phyloP scores from a whole-genome alignment of 1,140 invertebrate species.

The Venustaconcha ellipsiformis region DNA sequence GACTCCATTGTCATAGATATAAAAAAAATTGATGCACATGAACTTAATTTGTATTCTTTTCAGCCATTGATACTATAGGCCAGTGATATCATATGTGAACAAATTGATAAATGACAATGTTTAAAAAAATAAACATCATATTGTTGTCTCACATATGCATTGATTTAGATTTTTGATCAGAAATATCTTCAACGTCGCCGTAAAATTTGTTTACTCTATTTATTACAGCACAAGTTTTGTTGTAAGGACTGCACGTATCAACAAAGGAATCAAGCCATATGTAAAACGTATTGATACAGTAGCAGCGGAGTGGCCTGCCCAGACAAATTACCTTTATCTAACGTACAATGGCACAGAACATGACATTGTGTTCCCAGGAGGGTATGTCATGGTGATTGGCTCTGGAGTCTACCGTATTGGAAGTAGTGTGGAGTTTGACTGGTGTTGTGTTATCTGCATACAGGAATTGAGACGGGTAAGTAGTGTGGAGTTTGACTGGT shows the following conservation, averaged over 20 bases:
- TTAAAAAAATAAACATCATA: too few species aligned
- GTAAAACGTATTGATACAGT: slow-evolving; percentile 99
- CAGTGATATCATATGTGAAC: too few species aligned
- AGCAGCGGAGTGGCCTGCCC: slow-evolving; percentile 98
- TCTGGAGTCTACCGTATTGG: slow-evolving; percentile 99
- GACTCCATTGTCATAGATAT: too few species aligned
- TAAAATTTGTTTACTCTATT: background rate
- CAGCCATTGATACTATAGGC: too few species aligned
- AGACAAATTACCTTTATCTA: slow-evolving; percentile 97
- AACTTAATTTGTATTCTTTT: too few species aligned
- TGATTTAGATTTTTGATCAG: too few species aligned
- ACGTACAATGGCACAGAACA: slow-evolving; percentile 93
- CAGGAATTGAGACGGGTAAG: background rate
- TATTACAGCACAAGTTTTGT: slow-evolving; percentile 69
- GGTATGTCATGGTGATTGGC: slow-evolving; percentile 79
- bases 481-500: slow-evolving; percentile 99
- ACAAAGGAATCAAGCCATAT: slow-evolving; percentile 78
- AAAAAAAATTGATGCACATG: too few species aligned
- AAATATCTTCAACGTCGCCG: too few species aligned
- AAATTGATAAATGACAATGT: too few species aligned
- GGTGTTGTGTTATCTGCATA: slow-evolving; percentile 95
- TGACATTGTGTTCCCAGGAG: slow-evolving; percentile 87
- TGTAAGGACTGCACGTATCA: slow-evolving; percentile 67
- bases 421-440: slow-evolving; percentile 99
- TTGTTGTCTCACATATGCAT: too few species aligned